phyloP scores from a whole-genome alignment of 1,140 invertebrate genomes.

The Copidosoma floridanum region DNA sequence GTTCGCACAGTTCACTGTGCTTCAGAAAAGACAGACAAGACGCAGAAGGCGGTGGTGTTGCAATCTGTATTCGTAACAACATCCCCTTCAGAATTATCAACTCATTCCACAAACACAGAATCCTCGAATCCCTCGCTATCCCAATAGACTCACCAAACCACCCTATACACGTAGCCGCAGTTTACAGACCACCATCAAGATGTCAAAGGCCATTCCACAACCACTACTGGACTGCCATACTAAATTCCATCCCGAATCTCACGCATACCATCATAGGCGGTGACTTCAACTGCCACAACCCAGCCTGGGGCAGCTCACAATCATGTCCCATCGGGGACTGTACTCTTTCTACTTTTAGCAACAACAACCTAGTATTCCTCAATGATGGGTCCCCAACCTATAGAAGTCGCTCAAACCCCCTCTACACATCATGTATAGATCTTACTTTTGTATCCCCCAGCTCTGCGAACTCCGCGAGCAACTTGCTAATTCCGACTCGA shows the following conservation, averaged over 20 bases:
- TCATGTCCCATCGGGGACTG: background rate
- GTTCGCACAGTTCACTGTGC: too few relatives aligned
- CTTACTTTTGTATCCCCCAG: too few relatives aligned
- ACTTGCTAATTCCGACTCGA: too few relatives aligned
- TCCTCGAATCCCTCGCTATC: background rate
- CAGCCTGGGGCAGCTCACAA: background rate
- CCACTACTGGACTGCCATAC: too few relatives aligned
- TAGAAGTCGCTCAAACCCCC: too few relatives aligned
- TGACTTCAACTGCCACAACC: background rate
- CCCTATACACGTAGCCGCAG: background rate
- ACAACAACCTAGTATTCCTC: too few relatives aligned
- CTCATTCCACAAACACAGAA: background rate
- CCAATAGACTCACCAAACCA: background rate
- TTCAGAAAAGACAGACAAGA: background rate
- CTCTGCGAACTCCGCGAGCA: too few relatives aligned
- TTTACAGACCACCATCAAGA: background rate
- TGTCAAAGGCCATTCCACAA: too few relatives aligned
- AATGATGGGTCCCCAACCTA: too few relatives aligned
- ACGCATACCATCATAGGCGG: background rate
- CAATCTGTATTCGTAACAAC: background rate
- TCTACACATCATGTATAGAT: too few relatives aligned
- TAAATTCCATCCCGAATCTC: background rate
- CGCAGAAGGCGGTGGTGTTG: background rate
- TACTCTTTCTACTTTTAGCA: too few relatives aligned
- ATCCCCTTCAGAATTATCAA: background rate